phyloP scores from a whole-genome alignment of 2,888 invertebrate genomes.

The Sialis fuliginosa region DNA sequence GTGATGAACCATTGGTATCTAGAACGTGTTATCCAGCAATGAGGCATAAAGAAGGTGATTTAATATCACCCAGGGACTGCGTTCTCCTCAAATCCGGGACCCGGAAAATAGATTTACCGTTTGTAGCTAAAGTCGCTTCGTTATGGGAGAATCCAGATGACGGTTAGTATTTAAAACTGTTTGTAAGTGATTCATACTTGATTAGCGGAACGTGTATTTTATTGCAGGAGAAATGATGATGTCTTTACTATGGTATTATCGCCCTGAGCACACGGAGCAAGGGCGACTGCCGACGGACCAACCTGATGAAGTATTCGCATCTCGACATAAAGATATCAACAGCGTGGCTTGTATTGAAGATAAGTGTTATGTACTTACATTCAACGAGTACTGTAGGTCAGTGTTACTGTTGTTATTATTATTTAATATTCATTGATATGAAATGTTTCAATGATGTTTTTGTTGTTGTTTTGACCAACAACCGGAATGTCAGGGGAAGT shows the following conservation, averaged over 20 bases:
- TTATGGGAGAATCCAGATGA: conserved; percentile 91
- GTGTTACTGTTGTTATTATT: conserved; percentile 11
- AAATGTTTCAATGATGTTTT: too few relatives aligned
- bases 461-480: too few relatives aligned
- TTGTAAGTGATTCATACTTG: neutral
- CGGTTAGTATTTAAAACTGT: conserved; percentile 36
- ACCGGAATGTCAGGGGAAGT: too few relatives aligned
- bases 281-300: conserved; percentile 66
- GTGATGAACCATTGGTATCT: conserved; percentile 53
- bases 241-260: conserved; percentile 91
- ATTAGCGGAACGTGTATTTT: conserved; percentile 1
- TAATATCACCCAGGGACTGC: conserved; percentile 75
- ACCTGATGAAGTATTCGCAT: conserved; percentile 88
- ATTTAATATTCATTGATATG: too few relatives aligned
- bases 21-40: conserved; percentile 81
- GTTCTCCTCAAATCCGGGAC: conserved; percentile 76
- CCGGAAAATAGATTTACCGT: conserved; percentile 73
- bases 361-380: conserved; percentile 90
- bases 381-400: conserved; percentile 92
- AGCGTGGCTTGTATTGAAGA: conserved; percentile 96
- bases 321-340: conserved; percentile 85
- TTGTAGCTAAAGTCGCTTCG: conserved; percentile 84
- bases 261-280: conserved; percentile 90
- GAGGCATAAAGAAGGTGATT: conserved; percentile 75
- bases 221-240: conserved; percentile 90